Percentiles rank a stretch among this genome's conserved stretches.
These are phyloP conservation scores for Melanocharis versteri DNA, from an alignment of 2,113 vertebrate genomes.

Conservation along the genomic window DNA sequence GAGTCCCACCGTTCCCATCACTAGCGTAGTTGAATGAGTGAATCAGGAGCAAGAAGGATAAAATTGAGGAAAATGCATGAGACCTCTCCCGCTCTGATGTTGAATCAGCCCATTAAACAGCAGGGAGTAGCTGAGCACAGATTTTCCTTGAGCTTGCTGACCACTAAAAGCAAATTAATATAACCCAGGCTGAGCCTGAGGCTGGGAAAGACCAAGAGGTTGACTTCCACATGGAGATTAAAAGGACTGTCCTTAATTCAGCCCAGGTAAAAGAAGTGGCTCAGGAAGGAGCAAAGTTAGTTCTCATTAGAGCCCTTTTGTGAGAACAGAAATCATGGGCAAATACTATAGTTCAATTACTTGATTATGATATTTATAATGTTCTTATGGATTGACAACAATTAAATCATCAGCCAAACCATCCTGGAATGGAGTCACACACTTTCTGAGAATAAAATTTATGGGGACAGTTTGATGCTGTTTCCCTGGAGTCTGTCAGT, in stretches of 20 bases:
- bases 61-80: constrained; percentile 23
- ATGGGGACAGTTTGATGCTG: not conserved
- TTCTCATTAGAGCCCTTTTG: not conserved
- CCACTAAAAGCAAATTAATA: constrained; percentile 32
- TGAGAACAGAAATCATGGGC: not conserved
- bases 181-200: not conserved
- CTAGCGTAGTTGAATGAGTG: not conserved
- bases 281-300: not conserved
- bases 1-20: constrained; percentile 14
- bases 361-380: not conserved
- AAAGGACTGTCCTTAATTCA: not conserved
- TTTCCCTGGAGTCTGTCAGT: constrained; percentile 26
- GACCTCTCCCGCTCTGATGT: not conserved
- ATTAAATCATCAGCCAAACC: not conserved
- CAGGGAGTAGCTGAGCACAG: constrained; percentile 7
- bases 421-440: not conserved
- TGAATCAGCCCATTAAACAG: constrained; percentile 34
- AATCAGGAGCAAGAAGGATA: constrained; percentile 19
- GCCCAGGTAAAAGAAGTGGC: not conserved
- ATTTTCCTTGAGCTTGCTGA: constrained; percentile 4
- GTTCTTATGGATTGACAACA: not conserved
- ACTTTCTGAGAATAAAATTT: not conserved
- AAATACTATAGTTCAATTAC: not conserved
- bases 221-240: not conserved
- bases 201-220: not conserved